Evolutionary conservation across 1,140 invertebrate genomes (phyloP).

Genomic region (Steinernema feltiae): DNA sequence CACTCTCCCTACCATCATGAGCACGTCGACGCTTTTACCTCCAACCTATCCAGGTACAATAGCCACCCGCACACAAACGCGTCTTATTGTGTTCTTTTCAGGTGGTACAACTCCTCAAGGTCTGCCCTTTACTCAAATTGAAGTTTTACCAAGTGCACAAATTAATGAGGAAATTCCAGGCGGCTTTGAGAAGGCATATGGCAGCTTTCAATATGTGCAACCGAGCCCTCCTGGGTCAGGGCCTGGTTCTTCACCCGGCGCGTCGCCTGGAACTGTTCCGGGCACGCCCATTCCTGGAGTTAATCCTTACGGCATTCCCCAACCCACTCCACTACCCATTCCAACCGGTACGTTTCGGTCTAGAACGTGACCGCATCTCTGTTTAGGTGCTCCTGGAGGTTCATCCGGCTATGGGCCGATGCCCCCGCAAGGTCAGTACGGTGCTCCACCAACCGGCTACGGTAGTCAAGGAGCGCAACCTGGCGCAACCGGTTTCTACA

Average conservation of each 20-base stretch:
- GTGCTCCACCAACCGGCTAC: not conserved
- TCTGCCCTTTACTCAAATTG: not conserved
- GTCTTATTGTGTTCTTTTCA: not conserved
- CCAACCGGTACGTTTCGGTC: not conserved
- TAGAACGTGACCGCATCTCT: too few species aligned
- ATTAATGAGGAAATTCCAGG: not conserved
- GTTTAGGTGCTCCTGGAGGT: not conserved
- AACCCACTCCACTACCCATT: not conserved
- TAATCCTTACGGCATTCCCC: not conserved
- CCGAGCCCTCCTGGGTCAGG: slow-evolving; percentile 2
- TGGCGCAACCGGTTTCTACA: not conserved
- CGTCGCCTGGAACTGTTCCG: not conserved
- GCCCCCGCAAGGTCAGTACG: not conserved
- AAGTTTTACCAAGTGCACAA: not conserved
- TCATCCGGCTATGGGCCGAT: not conserved
- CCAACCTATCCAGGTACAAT: not conserved
- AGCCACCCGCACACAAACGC: too few species aligned
- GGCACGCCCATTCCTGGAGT: not conserved
- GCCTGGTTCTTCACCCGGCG: not conserved
- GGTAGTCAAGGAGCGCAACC: not conserved
- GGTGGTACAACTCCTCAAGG: not conserved
- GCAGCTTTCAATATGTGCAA: not conserved
- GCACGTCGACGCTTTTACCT: not conserved
- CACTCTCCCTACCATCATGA: not conserved
- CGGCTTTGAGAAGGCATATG: not conserved